Conservation (phyloP, 2,113 vertebrate genomes). For the Nesogale talazaci region DNA sequence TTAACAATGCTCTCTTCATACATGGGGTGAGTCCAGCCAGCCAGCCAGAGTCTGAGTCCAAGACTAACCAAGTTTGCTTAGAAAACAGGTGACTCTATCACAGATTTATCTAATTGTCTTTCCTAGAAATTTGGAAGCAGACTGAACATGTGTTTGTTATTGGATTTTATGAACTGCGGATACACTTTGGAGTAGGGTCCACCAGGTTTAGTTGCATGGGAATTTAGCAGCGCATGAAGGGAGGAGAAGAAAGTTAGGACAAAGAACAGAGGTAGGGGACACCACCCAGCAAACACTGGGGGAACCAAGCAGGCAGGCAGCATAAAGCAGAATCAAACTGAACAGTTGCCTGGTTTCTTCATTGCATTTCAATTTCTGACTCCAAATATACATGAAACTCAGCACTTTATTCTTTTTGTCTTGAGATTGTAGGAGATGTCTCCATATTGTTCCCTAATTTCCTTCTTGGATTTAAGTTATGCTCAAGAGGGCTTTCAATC, state of each 20-base stretch:
- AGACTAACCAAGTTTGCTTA: not conserved
- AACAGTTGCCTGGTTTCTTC: not conserved
- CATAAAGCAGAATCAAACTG: no score
- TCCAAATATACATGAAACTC: not conserved
- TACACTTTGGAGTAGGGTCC: not conserved
- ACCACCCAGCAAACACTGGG: fast-evolving
- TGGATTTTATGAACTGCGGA: constrained; percentile 32
- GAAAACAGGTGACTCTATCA: not conserved
- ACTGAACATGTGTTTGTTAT: not conserved
- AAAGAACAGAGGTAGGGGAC: not conserved
- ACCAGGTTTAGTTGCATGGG: not conserved
- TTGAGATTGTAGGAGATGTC: not conserved
- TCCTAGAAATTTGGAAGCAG: constrained; percentile 2
- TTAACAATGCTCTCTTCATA: not conserved
- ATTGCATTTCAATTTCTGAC: not conserved
- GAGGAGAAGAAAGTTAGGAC: no score
- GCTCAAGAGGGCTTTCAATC: constrained; percentile 43
- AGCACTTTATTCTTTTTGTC: not conserved
- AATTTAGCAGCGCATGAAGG: not conserved
- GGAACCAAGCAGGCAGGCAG: not conserved
- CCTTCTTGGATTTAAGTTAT: not conserved
- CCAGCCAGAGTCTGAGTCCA: not conserved
- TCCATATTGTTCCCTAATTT: not conserved
- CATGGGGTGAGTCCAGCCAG: not conserved
- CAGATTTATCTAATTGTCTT: not conserved